Base-by-base conservation (phyloP, 2,888 invertebrate species). In the Drosophila niveifrons region DNA sequence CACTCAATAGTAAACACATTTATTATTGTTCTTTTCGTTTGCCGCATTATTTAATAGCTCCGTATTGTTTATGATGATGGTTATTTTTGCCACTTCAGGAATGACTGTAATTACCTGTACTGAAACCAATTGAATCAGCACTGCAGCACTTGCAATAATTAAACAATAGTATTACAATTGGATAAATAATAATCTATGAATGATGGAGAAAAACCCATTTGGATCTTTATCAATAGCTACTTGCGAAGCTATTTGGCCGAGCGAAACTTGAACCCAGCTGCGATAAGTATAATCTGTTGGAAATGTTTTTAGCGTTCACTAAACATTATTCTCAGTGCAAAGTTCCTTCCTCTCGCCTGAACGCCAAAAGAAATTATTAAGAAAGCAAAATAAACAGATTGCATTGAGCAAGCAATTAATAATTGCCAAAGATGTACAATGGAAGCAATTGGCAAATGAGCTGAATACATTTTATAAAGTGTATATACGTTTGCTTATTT, bases 241-340 rank as follows among this genome's bases (percentile, higher is more conserved):
- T 75, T 36, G 51, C 41, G 39, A 52, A 53, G 31, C 10, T 63
- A 63, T 53, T 48, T 11, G 44, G 23, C 11, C 55, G 41, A 34
- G 31, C 55, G 74, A 73, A 76, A 74, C 58, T 78, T 76, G 78
- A 74, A 76, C 76, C 63, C 43, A 1, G 50, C 46, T 1, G 50
- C 48, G 76, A 76, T 76, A 78, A 76, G 59, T 17, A 48, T 66
- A 69, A 78, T 76, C 76, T 73, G 41, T 47, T 23, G 52, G 50
- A 52, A 18, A 69, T 58, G n/a, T 39, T 52, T 44, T 68, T 17
- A 48, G 61, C 43, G 43, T 53, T 66, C 15, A 34, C n/a, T 46
- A 43, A 56, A 53, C 43, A 28, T 28, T 29, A 47, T 51, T 46
- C 61, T 52, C 28, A 57, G 75, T 36, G 47, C 72, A 69, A 76